A percentile compares a stretch with the other conserved stretches of the same genome.
Conservation (phyloP, 2,113 vertebrate genomes). For the Nesoenas mayeri region DNA sequence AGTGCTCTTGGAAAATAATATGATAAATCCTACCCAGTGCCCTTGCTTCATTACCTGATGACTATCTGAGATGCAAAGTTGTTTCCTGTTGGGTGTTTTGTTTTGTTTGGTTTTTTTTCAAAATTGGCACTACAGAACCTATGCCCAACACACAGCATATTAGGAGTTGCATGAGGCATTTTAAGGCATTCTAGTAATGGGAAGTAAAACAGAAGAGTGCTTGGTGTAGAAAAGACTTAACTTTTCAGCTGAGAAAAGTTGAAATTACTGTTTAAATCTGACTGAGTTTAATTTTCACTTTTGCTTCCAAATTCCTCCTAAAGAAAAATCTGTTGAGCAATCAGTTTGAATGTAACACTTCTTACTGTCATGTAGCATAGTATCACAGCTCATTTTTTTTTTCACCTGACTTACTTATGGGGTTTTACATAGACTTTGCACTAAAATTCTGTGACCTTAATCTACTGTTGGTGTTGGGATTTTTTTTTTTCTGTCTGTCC, state of each 20-base stretch:
- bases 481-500: not conserved
- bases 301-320: slow-evolving; percentile 1
- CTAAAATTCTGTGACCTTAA: not conserved
- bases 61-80: not conserved
- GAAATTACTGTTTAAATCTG: not conserved
- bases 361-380: not conserved
- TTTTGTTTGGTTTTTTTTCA: not conserved
- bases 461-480: not conserved
- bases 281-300: slow-evolving; percentile 18
- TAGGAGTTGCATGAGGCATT: not conserved
- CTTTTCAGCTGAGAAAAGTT: not conserved
- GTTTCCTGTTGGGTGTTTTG: not conserved
- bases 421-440: not conserved
- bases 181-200: not conserved
- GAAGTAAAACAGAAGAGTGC: not conserved
- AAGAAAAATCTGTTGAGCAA: slow-evolving; percentile 34
- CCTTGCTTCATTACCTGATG: not conserved
- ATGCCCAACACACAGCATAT: fast-evolving
- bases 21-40: not conserved
- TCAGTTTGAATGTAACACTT: not conserved
- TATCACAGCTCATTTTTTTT: not conserved
- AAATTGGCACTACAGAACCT: not conserved
- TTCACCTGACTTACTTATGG: not conserved
- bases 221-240: not conserved
- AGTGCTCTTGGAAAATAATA: not conserved